Base-by-base conservation (phyloP, 30 jellyfish, hydroid and myxozoan genomes). In the Hydractinia symbiolongicarpus region DNA sequence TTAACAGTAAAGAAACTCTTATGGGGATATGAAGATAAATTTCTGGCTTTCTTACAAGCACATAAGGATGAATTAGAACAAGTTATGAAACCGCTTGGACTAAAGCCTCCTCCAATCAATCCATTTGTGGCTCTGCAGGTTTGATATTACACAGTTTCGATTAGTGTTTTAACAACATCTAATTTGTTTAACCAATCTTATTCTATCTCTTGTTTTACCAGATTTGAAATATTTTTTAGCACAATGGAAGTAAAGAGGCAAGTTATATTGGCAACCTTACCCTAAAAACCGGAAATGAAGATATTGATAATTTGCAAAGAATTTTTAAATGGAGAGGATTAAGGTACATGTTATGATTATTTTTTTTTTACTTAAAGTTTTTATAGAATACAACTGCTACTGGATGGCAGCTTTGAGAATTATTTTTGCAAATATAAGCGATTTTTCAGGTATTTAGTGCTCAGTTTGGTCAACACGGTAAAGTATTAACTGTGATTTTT, bases 61-160 rank as follows among this genome's bases (percentile, higher is more conserved):
- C 55, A 73, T 56, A 60, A 44, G 54, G 68, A 50, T 14, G 16
- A 20, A 5, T 30, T 61, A 5, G 54, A 83, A 73, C 68, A 81
- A 82, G 86, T 51, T 6, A 83, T 75, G 76, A 64, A 66, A 30
- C 84, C 51, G 55, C 81, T 57, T 56, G 82, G 54, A 62, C 89
- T 91, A 83, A 70, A 85, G 13, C 82, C 82, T 6, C 90, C 95
- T 30, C 58, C 61, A 15, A 60, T 93, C 20, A 84, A 87, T 75
- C 90, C 98, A 14, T 78, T 55, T 49, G 68, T 94, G 15, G 95
- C 90, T 56, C 76, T 94, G 5, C 99, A 94, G 99, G 99, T 94
- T 6, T 21, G 79, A 30, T 30, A 30, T 30, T 30, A 30, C 2
- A 30, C 44, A 30, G 44, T 30, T 1, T 30, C 44, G 44, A 30